A percentile compares a stretch with the other conserved stretches of the same genome.
These are phyloP conservation scores for Alcedo atthis DNA, from an alignment of 2,797 vertebrate genomes.

Conservation along the genomic window DNA sequence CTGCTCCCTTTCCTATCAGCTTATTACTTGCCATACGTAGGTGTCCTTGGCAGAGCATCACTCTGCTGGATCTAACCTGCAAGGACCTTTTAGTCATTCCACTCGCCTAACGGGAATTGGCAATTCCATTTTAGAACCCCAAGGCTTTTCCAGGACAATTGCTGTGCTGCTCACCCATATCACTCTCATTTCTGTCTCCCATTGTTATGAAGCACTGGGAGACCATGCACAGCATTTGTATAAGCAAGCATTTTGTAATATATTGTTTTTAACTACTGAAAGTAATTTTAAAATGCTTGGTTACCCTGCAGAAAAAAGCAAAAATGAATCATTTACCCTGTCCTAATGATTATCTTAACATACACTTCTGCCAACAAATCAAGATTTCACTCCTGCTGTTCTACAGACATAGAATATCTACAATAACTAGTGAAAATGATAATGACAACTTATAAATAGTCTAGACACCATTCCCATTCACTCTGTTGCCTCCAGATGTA, in stretches of 20 bases:
- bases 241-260: background rate
- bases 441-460: background rate
- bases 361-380: background rate
- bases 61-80: background rate
- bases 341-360: background rate
- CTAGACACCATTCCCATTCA: background rate
- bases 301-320: background rate
- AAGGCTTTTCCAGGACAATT: background rate
- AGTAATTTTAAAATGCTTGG: background rate
- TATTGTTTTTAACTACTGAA: background rate
- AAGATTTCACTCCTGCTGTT: background rate
- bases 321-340: background rate
- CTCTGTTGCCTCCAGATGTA: background rate
- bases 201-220: background rate
- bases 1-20: background rate
- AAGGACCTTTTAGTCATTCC: conserved; percentile 8
- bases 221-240: background rate
- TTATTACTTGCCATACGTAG: background rate
- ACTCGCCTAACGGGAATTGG: background rate
- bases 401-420: background rate
- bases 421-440: background rate
- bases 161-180: background rate
- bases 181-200: background rate
- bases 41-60: background rate
- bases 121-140: background rate